Evolutionary conservation across 2,888 invertebrate species (phyloP), one percentile per base, ranked within the genome.

Genomic region (Diaphora mendica): DNA sequence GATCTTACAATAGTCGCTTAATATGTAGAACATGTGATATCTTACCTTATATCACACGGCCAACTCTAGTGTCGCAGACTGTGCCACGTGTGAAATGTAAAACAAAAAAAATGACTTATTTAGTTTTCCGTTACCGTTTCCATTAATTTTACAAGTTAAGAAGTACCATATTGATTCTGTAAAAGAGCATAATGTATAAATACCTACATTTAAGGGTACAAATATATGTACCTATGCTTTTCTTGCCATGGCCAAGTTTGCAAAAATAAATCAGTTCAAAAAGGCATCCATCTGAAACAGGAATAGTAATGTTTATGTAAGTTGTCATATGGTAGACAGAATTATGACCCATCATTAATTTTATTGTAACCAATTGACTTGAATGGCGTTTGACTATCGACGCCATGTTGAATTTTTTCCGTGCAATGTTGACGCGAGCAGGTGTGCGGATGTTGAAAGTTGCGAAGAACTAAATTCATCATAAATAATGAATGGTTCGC

Each of bases 281-380:
- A 80, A 74, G 70, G 44, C 55, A 67, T 74, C 74, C 75, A 82
- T 79, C 75, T 79, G 84, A 82, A 84, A 78, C 81, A 74, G 77
- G 67, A 72, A 59, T 81, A 79, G 82, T 82, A 86, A 89, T 87
- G 87, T 88, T 88, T 84, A 89, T 88, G 81, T 77, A 73, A 71
- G 73, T 75, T 80, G 80, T 85, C 81, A 81, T 89, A 89, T 85
- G 85, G 78, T 79, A 84, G 88, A 89, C 85, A 84, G 89, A 89
- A 88, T 88, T 87, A 89, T 88, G 90, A 88, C 78, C 78, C 78
- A 87, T 89, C 91, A 91, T 92, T 92, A 92, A 90, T 92, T 90
- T 92, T 91, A 92, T 90, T 91, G 89, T 91, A 89, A 88, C 87
- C 89, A 86, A 92, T 94, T 94, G 93, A 92, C 91, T 94, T 94